These are phyloP conservation scores for Caranx ignobilis DNA, from an alignment of 2,113 vertebrate genomes.

Conservation along the genomic window DNA sequence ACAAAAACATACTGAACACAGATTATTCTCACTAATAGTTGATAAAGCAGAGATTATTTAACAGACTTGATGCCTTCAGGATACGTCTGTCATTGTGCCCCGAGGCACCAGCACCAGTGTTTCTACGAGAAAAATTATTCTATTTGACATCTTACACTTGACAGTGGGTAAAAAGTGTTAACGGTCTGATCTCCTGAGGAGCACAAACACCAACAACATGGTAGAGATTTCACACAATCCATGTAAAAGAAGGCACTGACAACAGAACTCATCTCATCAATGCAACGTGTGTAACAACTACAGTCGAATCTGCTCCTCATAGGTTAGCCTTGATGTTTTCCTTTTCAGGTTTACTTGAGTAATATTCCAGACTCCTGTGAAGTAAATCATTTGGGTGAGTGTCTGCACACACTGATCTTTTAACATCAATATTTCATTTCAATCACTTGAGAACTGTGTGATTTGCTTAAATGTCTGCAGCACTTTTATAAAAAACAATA, in stretches of 20 bases:
- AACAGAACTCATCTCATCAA: not conserved
- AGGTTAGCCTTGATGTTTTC: not conserved
- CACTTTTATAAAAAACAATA: too few species aligned
- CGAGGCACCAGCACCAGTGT: conserved; percentile 18
- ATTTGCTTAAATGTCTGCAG: too few species aligned
- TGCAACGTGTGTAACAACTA: not conserved
- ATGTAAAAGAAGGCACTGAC: conserved; percentile 1
- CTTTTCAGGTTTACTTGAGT: not conserved
- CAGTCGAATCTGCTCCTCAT: not conserved
- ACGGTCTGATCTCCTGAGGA: conserved; percentile 12
- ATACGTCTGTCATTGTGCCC: not conserved
- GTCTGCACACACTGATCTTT: too few species aligned
- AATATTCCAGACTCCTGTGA: not conserved
- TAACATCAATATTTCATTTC: too few species aligned
- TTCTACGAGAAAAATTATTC: conserved; percentile 32
- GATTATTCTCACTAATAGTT: not conserved
- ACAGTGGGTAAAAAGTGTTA: not conserved
- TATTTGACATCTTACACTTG: conserved; percentile 23
- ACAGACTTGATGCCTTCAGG: conserved; percentile 1
- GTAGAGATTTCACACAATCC: not conserved
- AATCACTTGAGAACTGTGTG: too few species aligned
- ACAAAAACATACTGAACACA: not conserved
- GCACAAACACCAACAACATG: not conserved
- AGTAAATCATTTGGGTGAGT: too few species aligned
- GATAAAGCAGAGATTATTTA: conserved; percentile 12